A percentile compares a stretch with the other conserved stretches of the same genome.
These are phyloP conservation scores for Leptonema lineaticorne DNA, from an alignment of 1,140 invertebrate genomes.

Conservation along the genomic window DNA sequence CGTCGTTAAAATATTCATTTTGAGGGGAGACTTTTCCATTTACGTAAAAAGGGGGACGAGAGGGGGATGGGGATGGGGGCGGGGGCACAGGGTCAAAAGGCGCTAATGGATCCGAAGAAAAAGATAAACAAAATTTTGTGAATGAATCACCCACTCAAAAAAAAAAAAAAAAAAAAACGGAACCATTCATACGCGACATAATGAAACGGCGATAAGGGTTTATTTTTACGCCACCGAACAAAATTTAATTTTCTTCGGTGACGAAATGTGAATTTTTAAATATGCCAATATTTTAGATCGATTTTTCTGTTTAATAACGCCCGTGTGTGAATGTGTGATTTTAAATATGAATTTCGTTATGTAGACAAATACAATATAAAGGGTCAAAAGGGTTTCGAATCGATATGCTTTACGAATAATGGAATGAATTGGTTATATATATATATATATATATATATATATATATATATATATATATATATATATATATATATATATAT, in stretches of 20 bases:
- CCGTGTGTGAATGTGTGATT: neutral
- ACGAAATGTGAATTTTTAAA: neutral
- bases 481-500: too few relatives aligned
- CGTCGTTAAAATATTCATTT: slow-evolving; percentile 5
- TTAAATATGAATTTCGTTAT: neutral
- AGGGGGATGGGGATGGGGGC: too few relatives aligned
- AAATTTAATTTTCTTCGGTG: neutral
- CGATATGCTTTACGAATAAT: neutral
- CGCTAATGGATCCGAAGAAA: slow-evolving; percentile 4
- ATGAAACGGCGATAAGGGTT: neutral
- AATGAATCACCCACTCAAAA: neutral
- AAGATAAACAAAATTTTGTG: slow-evolving; percentile 5
- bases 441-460: neutral
- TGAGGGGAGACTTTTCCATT: neutral
- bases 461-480: neutral
- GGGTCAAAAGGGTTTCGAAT: neutral
- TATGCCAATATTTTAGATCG: neutral
- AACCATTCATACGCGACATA: neutral
- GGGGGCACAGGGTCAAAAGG: neutral
- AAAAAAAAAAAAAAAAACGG: too few relatives aligned
- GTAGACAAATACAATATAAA: neutral
- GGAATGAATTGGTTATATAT: neutral
- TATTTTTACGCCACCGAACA: too few relatives aligned
- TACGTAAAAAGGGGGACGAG: too few relatives aligned
- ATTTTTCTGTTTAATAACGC: too few relatives aligned